Evolutionary conservation across 2,797 vertebrate species (phyloP).

Genomic region (Phaenicophaeus curvirostris): DNA sequence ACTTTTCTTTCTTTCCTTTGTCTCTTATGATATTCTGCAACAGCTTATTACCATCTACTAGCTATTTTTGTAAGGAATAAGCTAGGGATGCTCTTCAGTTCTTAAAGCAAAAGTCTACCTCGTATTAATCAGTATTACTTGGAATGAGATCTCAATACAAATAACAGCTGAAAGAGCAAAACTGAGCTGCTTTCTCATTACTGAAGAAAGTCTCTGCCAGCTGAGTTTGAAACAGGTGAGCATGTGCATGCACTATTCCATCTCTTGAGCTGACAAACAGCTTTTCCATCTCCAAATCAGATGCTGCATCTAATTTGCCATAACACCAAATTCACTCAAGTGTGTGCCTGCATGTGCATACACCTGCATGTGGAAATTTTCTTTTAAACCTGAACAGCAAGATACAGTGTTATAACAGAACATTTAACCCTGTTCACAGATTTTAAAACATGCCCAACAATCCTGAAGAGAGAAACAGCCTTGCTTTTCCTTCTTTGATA

Average conservation of each 20-base stretch:
- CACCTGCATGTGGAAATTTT: background rate
- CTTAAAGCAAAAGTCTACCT: background rate
- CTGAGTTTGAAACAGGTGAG: background rate
- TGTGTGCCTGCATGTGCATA: rapidly evolving
- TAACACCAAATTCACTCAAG: background rate
- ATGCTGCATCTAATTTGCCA: background rate
- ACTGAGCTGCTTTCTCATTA: background rate
- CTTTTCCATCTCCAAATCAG: background rate
- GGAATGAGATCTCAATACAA: background rate
- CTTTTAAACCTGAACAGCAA: background rate
- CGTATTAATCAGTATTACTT: background rate
- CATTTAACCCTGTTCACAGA: background rate
- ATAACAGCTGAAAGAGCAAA: background rate
- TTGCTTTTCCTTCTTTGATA: background rate
- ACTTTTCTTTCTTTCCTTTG: background rate
- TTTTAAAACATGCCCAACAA: background rate
- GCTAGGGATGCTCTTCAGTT: background rate
- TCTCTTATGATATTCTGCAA: background rate
- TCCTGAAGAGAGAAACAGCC: background rate
- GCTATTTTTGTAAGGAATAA: background rate
- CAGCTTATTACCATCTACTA: background rate
- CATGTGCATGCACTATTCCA: background rate
- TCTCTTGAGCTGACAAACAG: background rate
- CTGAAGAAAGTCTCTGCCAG: background rate
- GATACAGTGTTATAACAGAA: background rate